phyloP scores from a whole-genome alignment of 2,888 invertebrate species.

The Diadegma fenestrale region DNA sequence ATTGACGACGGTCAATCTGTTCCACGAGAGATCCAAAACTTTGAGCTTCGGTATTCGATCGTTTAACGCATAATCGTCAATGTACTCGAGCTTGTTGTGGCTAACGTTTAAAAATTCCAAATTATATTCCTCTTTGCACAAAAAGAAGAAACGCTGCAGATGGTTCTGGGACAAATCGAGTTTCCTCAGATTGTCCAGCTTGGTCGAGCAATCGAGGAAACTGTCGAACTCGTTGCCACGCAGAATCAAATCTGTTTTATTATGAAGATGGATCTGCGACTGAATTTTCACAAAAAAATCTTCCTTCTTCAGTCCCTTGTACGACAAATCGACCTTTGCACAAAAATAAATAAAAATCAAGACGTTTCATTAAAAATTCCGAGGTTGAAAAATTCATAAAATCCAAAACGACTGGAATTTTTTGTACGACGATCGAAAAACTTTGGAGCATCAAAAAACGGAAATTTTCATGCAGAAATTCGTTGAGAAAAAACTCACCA shows the following conservation, averaged over 20 bases:
- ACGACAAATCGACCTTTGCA: conserved; percentile 79
- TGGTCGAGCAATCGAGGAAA: conserved; percentile 86
- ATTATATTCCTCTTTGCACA: conserved; percentile 94
- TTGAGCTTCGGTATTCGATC: conserved; percentile 79
- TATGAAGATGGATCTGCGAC: conserved; percentile 71
- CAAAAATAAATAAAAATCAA: conserved; percentile 39
- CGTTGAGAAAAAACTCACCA: conserved; percentile 59
- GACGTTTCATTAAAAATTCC: background rate
- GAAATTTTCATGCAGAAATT: too few relatives aligned
- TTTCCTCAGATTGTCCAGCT: conserved; percentile 92
- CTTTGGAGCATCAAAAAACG: too few relatives aligned
- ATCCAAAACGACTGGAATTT: too few relatives aligned
- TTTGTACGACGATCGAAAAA: too few relatives aligned
- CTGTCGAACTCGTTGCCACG: conserved; percentile 81
- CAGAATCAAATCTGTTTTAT: conserved; percentile 80
- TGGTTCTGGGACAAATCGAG: conserved; percentile 95
- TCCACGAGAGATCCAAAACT: conserved; percentile 81
- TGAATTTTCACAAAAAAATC: conserved; percentile 80
- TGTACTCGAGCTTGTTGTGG: conserved; percentile 93
- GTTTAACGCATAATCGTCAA: conserved; percentile 86
- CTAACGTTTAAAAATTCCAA: conserved; percentile 94
- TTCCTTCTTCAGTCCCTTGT: conserved; percentile 77
- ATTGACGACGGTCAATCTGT: conserved; percentile 79
- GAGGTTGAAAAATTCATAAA: background rate
- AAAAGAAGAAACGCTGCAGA: conserved; percentile 85